Percentiles rank a stretch among this genome's conserved stretches.
Evolutionary conservation across 2,797 vertebrate species (phyloP).

Genomic region (Characodon lateralis): DNA sequence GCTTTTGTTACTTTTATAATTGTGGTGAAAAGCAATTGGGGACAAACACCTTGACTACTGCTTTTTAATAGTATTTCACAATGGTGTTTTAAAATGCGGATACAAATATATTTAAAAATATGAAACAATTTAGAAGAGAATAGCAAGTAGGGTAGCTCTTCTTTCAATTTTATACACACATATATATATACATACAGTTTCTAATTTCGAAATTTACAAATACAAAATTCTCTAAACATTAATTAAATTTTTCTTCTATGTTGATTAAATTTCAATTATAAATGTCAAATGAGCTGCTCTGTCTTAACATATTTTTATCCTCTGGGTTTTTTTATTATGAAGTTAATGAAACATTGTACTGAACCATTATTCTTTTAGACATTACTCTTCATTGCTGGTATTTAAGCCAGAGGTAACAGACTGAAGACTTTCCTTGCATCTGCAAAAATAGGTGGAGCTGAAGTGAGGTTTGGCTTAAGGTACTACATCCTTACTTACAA

Average conservation of each 20-base stretch:
- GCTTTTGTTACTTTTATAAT: conserved; percentile 12
- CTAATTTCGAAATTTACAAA: conserved; percentile 3
- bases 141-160: background rate
- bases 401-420: conserved; percentile 39
- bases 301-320: conserved; percentile 12
- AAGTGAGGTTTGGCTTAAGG: conserved; percentile 47
- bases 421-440: conserved; percentile 25
- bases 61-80: background rate
- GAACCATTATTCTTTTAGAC: background rate
- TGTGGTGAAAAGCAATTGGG: background rate
- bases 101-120: background rate
- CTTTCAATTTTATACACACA: background rate
- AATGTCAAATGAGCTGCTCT: conserved; percentile 8
- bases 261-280: conserved; percentile 4
- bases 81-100: background rate
- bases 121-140: background rate
- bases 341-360: background rate
- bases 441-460: conserved; percentile 31
- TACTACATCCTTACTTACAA: conserved; percentile 59
- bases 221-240: conserved; percentile 11
- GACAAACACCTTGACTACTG: background rate
- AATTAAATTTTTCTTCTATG: conserved; percentile 1
- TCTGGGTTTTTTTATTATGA: background rate
- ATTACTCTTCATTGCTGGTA: conserved; percentile 8
- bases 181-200: background rate